These are phyloP conservation scores for Hycleus cichorii DNA, from an alignment of 1,140 invertebrate genomes.

Conservation along the genomic window DNA sequence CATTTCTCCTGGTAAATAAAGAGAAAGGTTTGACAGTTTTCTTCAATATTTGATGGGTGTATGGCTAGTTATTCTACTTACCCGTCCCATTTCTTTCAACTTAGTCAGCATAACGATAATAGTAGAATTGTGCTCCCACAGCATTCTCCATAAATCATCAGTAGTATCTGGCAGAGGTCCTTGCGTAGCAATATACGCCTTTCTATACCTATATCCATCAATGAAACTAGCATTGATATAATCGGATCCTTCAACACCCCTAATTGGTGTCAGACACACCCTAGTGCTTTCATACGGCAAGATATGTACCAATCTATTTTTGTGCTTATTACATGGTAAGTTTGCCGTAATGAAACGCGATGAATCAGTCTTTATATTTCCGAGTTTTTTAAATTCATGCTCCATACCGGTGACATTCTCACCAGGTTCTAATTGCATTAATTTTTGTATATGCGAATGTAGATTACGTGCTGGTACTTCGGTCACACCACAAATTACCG, in stretches of 20 bases:
- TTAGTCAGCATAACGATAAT: slow-evolving; percentile 99
- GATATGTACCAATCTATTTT: slow-evolving; percentile 96
- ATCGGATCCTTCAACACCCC: slow-evolving; percentile 91
- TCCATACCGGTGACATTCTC: slow-evolving; percentile 95
- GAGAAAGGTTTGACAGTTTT: too few species aligned
- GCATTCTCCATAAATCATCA: slow-evolving; percentile 98
- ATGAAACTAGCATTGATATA: slow-evolving; percentile 99
- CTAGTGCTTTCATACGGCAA: slow-evolving; percentile 94
- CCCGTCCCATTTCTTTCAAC: slow-evolving; percentile 92
- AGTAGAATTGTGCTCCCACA: slow-evolving; percentile 99
- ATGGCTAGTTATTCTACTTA: slow-evolving; percentile 43
- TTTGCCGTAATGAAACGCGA: slow-evolving; percentile 93
- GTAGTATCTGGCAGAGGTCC: slow-evolving; percentile 92
- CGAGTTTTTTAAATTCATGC: slow-evolving; percentile 95
- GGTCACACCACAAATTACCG: slow-evolving; percentile 89
- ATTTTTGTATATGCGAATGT: slow-evolving; percentile 88
- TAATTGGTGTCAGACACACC: slow-evolving; percentile 85
- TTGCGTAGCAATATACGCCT: slow-evolving; percentile 97
- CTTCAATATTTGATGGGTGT: too few species aligned
- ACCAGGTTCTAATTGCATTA: slow-evolving; percentile 71
- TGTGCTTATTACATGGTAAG: slow-evolving; percentile 93
- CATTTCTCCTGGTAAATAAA: slow-evolving; percentile 77
- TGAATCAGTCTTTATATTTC: slow-evolving; percentile 91
- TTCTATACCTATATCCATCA: slow-evolving; percentile 85
- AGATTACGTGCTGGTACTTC: slow-evolving; percentile 89